Base-by-base conservation (phyloP, 2,113 vertebrate species). In the Cynopterus brachyotis region DNA sequence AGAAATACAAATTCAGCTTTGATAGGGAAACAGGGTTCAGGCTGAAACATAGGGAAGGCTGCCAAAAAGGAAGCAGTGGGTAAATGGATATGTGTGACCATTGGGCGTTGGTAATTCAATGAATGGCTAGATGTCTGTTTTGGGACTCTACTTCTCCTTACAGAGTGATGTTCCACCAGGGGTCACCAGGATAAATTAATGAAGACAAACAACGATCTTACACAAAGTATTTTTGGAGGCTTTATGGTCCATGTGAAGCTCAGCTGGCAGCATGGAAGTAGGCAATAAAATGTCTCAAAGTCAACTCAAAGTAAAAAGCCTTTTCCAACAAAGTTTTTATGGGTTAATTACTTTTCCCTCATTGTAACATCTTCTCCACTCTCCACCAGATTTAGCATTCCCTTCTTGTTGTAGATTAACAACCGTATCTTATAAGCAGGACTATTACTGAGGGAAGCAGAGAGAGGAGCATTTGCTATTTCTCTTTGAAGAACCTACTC, bases 201-300 rank as follows among this genome's bases (percentile, higher is more conserved):
- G 94, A 93, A 91, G 81, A 91, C 57, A 84, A 50, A 82, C 30
- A 84, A 32, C 40, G 47, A 40, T 24, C 81, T 79, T 59, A 42
- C 19, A 60, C 6, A 30, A 62, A 88, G 69, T 75, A 45, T 83
- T 59, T 90, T 76, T 12, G 76, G 70, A 91, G 89, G 73, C n/a
- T 83, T 94, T 92, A 93, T 80, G 89, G 42, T 82, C 40, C 67
- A 28, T n/a, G 72, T 17, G 40, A 92, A 89, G 55, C 73, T 50
- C 72, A 92, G 86, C 59, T 82, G 88, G 91, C 0, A 11, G 24
- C 30, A 53, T 26, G 62, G 37, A 93, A 87, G 30, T 30, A 76
- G 92, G 30, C 24, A 35, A 50, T 59, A 67, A 37, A 83, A 90
- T 35, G 84, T 70, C 42, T 95, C 96, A 95, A 94, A 89, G 55